phyloP scores from a whole-genome alignment of 2,797 vertebrate genomes.

The Mergus octosetaceus region DNA sequence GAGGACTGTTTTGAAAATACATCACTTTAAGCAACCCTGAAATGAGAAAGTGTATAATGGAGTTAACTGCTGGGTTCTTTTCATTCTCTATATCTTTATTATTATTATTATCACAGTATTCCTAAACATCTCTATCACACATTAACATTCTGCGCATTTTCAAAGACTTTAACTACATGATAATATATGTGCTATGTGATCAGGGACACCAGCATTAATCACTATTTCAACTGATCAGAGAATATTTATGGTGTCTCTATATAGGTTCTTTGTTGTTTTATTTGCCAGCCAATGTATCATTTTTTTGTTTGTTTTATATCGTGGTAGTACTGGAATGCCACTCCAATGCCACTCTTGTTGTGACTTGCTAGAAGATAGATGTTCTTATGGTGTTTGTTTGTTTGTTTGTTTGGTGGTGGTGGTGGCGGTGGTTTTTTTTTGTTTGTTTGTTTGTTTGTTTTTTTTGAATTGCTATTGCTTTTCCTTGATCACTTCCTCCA shows the following conservation, averaged over 20 bases:
- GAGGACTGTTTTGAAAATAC: not conserved
- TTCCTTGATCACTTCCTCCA: not conserved
- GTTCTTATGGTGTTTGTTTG: not conserved
- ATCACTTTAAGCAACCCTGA: not conserved
- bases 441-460: too few relatives aligned
- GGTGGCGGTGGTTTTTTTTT: too few relatives aligned
- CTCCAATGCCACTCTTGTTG: not conserved
- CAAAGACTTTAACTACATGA: not conserved
- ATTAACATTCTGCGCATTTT: accelerated
- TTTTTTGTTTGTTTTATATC: not conserved
- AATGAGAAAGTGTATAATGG: not conserved
- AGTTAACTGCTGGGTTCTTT: not conserved
- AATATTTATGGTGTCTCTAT: not conserved
- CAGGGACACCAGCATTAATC: not conserved
- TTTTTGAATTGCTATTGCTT: not conserved
- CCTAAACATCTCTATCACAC: not conserved
- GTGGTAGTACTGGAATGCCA: not conserved
- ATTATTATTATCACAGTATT: not conserved
- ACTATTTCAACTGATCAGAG: not conserved
- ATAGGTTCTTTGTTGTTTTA: not conserved
- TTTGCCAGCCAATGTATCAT: not conserved
- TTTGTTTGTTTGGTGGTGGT: too few relatives aligned
- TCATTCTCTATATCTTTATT: not conserved
- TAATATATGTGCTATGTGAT: accelerated
- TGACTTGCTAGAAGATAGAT: not conserved